A percentile compares a stretch with the other conserved stretches of the same genome.
Evolutionary conservation across 2,888 invertebrate genomes (phyloP).

Genomic region (Hydraecia micacea): DNA sequence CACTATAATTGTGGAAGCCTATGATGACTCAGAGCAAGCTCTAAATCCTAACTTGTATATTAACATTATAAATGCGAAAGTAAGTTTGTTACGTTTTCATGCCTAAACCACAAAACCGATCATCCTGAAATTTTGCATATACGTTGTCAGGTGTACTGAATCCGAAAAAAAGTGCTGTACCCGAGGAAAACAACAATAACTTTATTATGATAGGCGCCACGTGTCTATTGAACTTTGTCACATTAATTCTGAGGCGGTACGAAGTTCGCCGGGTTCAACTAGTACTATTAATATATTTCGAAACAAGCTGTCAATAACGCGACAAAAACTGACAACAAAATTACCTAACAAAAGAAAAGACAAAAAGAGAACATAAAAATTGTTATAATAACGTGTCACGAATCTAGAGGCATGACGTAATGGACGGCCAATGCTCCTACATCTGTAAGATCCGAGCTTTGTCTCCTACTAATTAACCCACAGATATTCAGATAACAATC

Average conservation of each 20-base stretch:
- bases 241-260: too few species aligned
- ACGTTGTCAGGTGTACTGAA: too few species aligned
- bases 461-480: constrained; percentile 42
- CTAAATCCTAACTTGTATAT: background rate
- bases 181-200: too few species aligned
- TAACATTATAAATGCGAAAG: too few species aligned
- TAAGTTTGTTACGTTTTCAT: too few species aligned
- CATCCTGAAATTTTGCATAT: too few species aligned
- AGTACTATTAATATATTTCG: background rate
- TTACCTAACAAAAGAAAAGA: constrained; percentile 13
- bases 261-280: too few species aligned
- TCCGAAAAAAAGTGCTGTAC: too few species aligned
- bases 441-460: constrained; percentile 29
- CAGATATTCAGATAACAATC: constrained; percentile 34
- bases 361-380: constrained; percentile 2
- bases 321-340: constrained; percentile 28
- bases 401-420: constrained; percentile 37
- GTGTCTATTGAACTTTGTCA: too few species aligned
- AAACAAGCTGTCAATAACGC: constrained; percentile 30
- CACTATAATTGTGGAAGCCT: background rate
- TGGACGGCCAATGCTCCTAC: background rate
- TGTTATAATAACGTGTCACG: background rate
- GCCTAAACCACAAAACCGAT: too few species aligned
- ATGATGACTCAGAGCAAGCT: constrained; percentile 9
- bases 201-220: too few species aligned